A percentile compares a stretch with the other conserved stretches of the same genome.
Conservation (phyloP, 2,888 invertebrate species). For the Trachelus stipa region DNA sequence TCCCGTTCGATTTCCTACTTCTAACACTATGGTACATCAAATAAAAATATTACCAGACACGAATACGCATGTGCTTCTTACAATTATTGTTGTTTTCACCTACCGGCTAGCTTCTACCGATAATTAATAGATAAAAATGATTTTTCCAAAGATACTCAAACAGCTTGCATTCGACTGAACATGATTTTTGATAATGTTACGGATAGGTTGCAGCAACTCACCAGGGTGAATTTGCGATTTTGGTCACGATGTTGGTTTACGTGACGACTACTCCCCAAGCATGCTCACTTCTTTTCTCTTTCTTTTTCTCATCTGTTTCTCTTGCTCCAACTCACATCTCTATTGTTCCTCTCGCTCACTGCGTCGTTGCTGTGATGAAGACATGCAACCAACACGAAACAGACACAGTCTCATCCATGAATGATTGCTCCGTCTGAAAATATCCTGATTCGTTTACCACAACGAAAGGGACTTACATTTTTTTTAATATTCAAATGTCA, state of each 20-base stretch:
- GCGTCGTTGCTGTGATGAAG: conserved; percentile 30
- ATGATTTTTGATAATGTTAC: conserved; percentile 14
- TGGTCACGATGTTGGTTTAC: conserved; percentile 38
- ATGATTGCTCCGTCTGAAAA: conserved; percentile 31
- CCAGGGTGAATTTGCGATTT: conserved; percentile 29
- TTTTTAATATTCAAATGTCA: too few relatives aligned
- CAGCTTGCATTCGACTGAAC: conserved; percentile 10
- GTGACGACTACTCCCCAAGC: conserved; percentile 31
- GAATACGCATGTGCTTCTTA: too few relatives aligned
- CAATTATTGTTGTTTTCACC: too few relatives aligned
- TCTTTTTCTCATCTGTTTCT: conserved; percentile 22
- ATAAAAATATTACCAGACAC: too few relatives aligned
- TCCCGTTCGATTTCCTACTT: too few relatives aligned
- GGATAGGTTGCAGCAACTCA: conserved; percentile 9
- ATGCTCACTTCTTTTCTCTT: conserved; percentile 20
- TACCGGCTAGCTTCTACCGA: too few relatives aligned
- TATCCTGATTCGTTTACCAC: too few relatives aligned
- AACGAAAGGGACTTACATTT: too few relatives aligned
- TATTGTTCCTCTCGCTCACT: too few relatives aligned
- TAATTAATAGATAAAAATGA: too few relatives aligned
- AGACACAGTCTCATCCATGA: conserved; percentile 35
- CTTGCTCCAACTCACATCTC: background rate
- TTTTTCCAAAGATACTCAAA: too few relatives aligned
- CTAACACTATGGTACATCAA: too few relatives aligned
- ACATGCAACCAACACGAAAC: conserved; percentile 25